Percentiles rank a stretch among this genome's conserved stretches.
These are phyloP conservation scores for Aporophyla lueneburgensis DNA, from an alignment of 2,888 invertebrate species.

Conservation along the genomic window DNA sequence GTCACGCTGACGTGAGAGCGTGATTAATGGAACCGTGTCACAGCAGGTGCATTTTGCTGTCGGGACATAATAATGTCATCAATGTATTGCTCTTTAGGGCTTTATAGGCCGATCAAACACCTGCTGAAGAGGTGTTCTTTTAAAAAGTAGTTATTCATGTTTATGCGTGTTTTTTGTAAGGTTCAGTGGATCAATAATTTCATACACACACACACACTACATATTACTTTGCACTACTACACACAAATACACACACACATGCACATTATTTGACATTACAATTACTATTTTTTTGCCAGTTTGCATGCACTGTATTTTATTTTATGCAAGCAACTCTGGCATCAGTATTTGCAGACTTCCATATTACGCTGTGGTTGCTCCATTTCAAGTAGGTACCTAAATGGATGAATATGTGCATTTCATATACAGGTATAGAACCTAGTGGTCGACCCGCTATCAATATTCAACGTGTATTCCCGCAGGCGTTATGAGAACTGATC, in stretches of 20 bases:
- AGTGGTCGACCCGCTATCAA: slow-evolving; percentile 19
- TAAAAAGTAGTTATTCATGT: not conserved
- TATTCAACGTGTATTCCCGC: slow-evolving; percentile 43
- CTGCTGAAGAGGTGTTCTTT: slow-evolving; percentile 30
- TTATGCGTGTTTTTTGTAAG: not conserved
- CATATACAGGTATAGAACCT: not conserved
- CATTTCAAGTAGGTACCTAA: not conserved
- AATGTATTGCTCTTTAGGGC: slow-evolving; percentile 51
- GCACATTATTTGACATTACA: too few species aligned
- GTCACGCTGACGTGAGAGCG: slow-evolving; percentile 63
- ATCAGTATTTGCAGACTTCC: not conserved
- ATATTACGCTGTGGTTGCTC: not conserved
- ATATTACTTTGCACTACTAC: too few species aligned
- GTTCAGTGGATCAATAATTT: not conserved
- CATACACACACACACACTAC: too few species aligned
- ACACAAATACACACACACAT: too few species aligned
- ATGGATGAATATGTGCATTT: slow-evolving; percentile 4
- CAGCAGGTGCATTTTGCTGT: slow-evolving; percentile 69
- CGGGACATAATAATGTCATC: slow-evolving; percentile 60
- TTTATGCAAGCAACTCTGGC: not conserved
- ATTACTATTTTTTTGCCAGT: not conserved
- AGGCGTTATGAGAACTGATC: slow-evolving; percentile 30
- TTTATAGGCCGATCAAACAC: slow-evolving; percentile 36
- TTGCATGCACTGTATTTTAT: not conserved
- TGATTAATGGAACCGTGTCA: slow-evolving; percentile 65